These are phyloP conservation scores for Micronycteris hirsuta DNA, from an alignment of 2,113 vertebrate species.

Conservation along the genomic window DNA sequence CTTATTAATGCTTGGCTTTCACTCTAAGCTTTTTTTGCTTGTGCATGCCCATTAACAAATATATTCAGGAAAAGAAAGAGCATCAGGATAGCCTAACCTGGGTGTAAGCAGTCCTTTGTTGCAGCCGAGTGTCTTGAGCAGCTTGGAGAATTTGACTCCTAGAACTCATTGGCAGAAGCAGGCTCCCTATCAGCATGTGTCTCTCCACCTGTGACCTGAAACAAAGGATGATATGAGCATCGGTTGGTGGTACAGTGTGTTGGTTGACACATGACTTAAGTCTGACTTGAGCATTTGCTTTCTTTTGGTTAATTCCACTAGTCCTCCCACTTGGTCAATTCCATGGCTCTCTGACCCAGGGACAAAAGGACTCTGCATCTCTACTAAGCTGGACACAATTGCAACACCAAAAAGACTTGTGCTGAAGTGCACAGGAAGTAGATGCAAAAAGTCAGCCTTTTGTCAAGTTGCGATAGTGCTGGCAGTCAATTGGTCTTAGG, in stretches of 20 bases:
- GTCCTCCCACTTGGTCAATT: not conserved
- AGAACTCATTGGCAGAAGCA: not conserved
- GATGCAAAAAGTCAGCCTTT: not conserved
- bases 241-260: not conserved
- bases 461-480: not conserved
- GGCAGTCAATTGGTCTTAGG: not conserved
- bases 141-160: not conserved
- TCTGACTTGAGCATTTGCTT: not conserved
- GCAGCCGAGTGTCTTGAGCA: not conserved
- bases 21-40: not conserved
- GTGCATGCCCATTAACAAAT: not conserved
- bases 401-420: not conserved
- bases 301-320: not conserved
- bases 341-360: not conserved
- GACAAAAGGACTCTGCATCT: not conserved
- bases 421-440: not conserved
- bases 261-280: not conserved
- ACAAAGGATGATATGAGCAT: not conserved
- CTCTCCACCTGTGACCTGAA: not conserved
- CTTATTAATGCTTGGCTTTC: conserved; percentile 59
- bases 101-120: not conserved
- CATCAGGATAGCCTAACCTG: not conserved
- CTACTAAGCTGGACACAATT: not conserved
- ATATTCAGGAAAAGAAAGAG: not conserved
- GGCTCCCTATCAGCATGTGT: not conserved